phyloP scores from a whole-genome alignment of 92 coral and sea anemone genomes.

The Siderastrea siderea region DNA sequence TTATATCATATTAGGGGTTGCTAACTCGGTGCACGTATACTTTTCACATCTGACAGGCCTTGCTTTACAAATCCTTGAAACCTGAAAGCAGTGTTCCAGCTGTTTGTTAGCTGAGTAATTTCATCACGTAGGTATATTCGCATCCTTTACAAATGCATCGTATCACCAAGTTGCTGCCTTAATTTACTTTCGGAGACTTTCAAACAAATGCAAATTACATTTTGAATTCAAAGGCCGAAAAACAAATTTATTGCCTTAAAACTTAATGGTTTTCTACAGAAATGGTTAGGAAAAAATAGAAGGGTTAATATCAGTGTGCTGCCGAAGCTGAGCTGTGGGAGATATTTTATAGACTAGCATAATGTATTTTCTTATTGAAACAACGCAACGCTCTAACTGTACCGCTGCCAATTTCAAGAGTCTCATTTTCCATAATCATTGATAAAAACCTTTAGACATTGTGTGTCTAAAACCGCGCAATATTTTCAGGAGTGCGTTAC shows the following conservation, averaged over 20 bases:
- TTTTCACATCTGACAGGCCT: not conserved
- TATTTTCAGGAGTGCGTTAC: no score
- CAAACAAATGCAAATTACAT: constrained; percentile 3
- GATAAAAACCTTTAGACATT: no score
- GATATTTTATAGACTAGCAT: no score
- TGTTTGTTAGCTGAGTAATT: not conserved
- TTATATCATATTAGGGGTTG: no score
- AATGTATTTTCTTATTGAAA: no score
- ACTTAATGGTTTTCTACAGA: not conserved
- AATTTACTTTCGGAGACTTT: constrained; percentile 11
- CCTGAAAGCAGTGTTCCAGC: not conserved
- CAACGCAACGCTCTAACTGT: no score
- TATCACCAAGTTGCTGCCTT: not conserved
- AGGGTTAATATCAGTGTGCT: no score
- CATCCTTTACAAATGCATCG: no score
- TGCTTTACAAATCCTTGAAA: not conserved
- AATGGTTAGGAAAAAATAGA: not conserved
- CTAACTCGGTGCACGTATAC: constrained; percentile 3
- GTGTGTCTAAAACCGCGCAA: no score
- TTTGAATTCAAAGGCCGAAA: not conserved
- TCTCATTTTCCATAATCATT: no score
- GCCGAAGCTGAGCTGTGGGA: no score
- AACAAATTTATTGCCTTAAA: not conserved
- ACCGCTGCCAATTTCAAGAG: no score
- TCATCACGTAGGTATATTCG: constrained; percentile 3